A percentile compares a stretch with the other conserved stretches of the same genome.
These are phyloP conservation scores for Oscheius sp. DNA, from an alignment of 2,888 invertebrate genomes.

Conservation along the genomic window DNA sequence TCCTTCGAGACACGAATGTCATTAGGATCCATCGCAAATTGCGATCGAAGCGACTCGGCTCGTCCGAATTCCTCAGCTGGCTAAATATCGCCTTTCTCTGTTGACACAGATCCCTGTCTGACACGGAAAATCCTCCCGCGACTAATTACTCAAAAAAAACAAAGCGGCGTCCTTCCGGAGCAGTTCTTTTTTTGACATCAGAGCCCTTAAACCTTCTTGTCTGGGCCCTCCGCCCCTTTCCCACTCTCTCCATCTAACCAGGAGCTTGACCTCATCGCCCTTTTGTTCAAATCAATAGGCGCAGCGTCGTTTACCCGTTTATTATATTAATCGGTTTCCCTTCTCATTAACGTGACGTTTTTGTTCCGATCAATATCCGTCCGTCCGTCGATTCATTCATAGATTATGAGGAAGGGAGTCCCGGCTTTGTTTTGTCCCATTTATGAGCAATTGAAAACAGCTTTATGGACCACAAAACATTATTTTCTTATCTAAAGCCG, in stretches of 20 bases:
- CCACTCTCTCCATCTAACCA: background rate
- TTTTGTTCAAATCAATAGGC: conserved; percentile 23
- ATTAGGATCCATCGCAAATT: conserved; percentile 27
- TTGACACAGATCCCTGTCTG: conserved; percentile 3
- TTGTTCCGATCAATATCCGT: background rate
- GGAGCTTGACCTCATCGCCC: conserved; percentile 25
- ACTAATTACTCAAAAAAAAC: background rate
- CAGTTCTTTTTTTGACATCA: background rate
- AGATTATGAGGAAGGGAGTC: conserved; percentile 7
- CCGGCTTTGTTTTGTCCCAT: background rate
- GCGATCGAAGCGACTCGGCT: conserved; percentile 10
- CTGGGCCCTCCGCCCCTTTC: background rate
- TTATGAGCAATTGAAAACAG: no score
- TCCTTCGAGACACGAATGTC: conserved; percentile 13
- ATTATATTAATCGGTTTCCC: conserved; percentile 10
- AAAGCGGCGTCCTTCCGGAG: background rate
- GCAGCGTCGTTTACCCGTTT: background rate
- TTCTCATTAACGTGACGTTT: background rate
- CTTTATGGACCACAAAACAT: no score
- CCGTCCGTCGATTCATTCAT: background rate
- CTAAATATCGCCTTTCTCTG: conserved; percentile 20
- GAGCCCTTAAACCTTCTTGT: background rate
- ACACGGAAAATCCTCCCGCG: background rate
- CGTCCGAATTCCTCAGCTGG: conserved; percentile 16
- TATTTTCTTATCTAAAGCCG: no score